phyloP scores from a whole-genome alignment of 2,113 vertebrate species.

The Aegithalos caudatus region DNA sequence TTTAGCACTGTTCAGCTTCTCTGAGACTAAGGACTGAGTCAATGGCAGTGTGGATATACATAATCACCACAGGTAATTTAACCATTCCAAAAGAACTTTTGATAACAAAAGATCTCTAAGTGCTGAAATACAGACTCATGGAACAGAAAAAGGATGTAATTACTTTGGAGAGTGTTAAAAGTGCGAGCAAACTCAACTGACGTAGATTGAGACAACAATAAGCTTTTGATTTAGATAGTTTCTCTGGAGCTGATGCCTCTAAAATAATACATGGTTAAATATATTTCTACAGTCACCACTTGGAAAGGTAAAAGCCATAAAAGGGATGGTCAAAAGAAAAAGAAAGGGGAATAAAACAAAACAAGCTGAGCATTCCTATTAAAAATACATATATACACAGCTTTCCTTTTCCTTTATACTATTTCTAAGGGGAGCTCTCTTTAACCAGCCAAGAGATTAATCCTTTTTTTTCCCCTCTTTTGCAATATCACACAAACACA shows the following conservation, averaged over 20 bases:
- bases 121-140: neutral
- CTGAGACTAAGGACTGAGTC: neutral
- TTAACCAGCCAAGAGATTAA: neutral
- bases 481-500: constrained; percentile 7
- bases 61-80: neutral
- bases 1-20: neutral
- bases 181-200: neutral
- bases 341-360: neutral
- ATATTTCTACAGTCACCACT: neutral
- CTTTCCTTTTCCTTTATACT: neutral
- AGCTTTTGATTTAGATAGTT: neutral
- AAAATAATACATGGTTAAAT: neutral
- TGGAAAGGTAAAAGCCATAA: neutral
- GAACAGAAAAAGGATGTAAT: neutral
- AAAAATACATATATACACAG: neutral
- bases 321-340: neutral
- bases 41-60: neutral
- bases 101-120: neutral
- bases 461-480: neutral
- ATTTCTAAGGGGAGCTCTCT: neutral
- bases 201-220: neutral
- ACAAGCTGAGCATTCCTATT: neutral
- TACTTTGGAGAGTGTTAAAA: neutral
- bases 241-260: neutral
- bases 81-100: neutral